Evolutionary conservation across 2,888 invertebrate genomes (phyloP).

Genomic region (Yponomeuta evonymella): DNA sequence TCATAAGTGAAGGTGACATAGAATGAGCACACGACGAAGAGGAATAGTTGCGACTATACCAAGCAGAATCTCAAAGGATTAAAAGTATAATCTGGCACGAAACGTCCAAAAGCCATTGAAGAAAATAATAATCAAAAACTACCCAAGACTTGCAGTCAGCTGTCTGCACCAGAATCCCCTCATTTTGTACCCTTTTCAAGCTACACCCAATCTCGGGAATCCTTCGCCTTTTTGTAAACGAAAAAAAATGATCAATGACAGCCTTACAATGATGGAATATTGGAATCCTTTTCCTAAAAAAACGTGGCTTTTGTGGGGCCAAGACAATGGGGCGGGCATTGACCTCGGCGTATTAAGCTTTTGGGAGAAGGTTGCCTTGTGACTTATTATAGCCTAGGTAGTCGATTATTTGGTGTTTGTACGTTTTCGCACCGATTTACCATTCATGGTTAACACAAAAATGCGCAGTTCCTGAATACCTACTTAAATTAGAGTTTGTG

Average conservation of each 20-base stretch:
- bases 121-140: constrained; percentile 5
- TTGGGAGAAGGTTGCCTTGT: constrained; percentile 6
- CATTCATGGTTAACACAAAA: too few relatives aligned
- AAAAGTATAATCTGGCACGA: constrained; percentile 17
- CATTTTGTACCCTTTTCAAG: constrained; percentile 38
- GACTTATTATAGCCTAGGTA: constrained; percentile 5
- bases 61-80: background rate
- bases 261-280: constrained; percentile 65
- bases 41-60: background rate
- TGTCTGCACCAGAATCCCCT: constrained; percentile 15
- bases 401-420: constrained; percentile 20
- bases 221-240: constrained; percentile 52
- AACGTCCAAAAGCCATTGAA: constrained; percentile 17
- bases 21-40: too few relatives aligned
- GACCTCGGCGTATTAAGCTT: constrained; percentile 10
- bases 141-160: constrained; percentile 12
- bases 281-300: constrained; percentile 34
- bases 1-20: too few relatives aligned
- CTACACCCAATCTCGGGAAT: constrained; percentile 51
- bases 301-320: constrained; percentile 35
- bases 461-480: too few relatives aligned
- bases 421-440: too few relatives aligned
- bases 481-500: too few relatives aligned
- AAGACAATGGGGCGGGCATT: constrained; percentile 50
- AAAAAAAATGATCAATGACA: constrained; percentile 72